Evolutionary conservation across 1,140 invertebrate species (phyloP).

Genomic region (Euborellia annulipes): DNA sequence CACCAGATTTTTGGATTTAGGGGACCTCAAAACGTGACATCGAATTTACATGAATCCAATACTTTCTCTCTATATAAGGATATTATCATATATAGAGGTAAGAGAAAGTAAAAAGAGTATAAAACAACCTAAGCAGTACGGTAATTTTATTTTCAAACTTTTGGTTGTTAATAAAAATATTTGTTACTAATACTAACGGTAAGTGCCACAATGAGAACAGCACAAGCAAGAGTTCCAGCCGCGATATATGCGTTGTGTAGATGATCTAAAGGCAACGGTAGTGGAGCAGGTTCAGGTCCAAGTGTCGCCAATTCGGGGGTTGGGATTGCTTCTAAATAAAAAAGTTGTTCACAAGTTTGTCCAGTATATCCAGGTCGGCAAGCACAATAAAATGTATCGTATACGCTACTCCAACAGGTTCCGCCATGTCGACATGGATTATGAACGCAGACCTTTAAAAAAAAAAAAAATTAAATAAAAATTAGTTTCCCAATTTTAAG

Average conservation of each 20-base stretch:
- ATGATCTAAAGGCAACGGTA: conserved; percentile 46
- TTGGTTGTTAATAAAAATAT: no score
- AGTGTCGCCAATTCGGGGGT: conserved; percentile 9
- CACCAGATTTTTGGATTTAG: no score
- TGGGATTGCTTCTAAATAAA: conserved; percentile 27
- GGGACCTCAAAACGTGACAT: no score
- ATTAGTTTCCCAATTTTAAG: no score
- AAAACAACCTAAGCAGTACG: no score
- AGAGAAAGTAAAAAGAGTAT: no score
- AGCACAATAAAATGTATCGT: conserved; percentile 53
- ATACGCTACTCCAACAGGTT: conserved; percentile 54
- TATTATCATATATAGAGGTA: no score
- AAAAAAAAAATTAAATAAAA: conserved; percentile 12
- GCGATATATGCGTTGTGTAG: conserved; percentile 57
- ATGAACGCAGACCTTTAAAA: conserved; percentile 47
- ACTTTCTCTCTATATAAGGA: no score
- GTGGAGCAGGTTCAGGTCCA: conserved; percentile 34
- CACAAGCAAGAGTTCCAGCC: conserved; percentile 48
- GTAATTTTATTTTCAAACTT: no score
- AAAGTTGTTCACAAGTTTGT: conserved; percentile 42
- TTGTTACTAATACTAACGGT: conserved; percentile 39
- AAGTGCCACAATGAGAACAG: conserved; percentile 47
- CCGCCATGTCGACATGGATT: conserved; percentile 60
- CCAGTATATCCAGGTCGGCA: conserved; percentile 57
- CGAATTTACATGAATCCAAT: no score